Evolutionary conservation across 2,888 invertebrate species (phyloP).

Genomic region (Leucophora obtusa): DNA sequence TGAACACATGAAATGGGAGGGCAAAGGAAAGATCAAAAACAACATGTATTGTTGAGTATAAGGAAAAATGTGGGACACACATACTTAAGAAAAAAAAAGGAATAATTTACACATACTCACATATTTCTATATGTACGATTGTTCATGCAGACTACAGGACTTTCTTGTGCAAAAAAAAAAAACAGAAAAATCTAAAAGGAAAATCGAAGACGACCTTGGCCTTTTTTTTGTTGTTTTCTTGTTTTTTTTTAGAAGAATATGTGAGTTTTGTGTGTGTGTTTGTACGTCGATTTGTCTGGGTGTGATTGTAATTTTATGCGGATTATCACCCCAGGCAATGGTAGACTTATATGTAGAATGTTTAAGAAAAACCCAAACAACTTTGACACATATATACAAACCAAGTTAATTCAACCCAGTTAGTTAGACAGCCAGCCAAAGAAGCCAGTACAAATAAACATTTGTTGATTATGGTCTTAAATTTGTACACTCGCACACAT

Average conservation of each 20-base stretch:
- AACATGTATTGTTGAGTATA: slow-evolving; percentile 50
- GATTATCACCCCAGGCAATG: slow-evolving; percentile 73
- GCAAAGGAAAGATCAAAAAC: slow-evolving; percentile 34
- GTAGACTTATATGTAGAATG: slow-evolving; percentile 36
- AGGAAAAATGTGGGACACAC: slow-evolving; percentile 53
- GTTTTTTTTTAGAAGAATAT: slow-evolving; percentile 44
- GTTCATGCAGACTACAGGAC: slow-evolving; percentile 53
- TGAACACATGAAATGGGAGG: slow-evolving; percentile 1
- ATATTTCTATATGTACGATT: slow-evolving; percentile 58
- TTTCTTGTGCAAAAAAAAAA: slow-evolving; percentile 57
- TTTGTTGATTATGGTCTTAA: slow-evolving; percentile 60
- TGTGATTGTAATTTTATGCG: slow-evolving; percentile 75
- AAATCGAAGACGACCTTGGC: slow-evolving; percentile 69
- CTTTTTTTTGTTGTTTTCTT: slow-evolving; percentile 59
- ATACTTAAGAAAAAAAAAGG: slow-evolving; percentile 56
- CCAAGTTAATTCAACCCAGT: not conserved
- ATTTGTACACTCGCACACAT: slow-evolving; percentile 22
- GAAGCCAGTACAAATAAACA: slow-evolving; percentile 58
- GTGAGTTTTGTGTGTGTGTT: slow-evolving; percentile 37
- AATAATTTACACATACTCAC: slow-evolving; percentile 58
- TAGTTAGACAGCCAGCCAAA: slow-evolving; percentile 30
- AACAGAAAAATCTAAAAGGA: slow-evolving; percentile 53
- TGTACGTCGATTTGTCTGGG: slow-evolving; percentile 67
- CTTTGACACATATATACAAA: slow-evolving; percentile 42
- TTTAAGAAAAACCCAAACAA: slow-evolving; percentile 56